Percentiles rank a stretch among this genome's conserved stretches.
These are phyloP conservation scores for Drosophila kohkoa DNA, from an alignment of 1,140 invertebrate genomes.

Conservation along the genomic window DNA sequence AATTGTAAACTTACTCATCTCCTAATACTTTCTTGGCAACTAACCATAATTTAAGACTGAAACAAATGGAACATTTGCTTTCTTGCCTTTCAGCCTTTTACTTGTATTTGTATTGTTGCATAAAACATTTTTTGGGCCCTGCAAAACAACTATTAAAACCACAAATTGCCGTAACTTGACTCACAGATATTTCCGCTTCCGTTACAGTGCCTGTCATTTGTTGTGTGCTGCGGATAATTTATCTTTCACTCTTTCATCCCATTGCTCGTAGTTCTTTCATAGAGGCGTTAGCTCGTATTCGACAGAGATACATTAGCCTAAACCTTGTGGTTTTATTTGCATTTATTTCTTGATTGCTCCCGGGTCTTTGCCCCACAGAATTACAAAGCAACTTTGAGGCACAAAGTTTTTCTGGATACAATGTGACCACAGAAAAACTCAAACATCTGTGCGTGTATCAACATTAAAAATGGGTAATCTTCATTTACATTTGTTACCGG, in stretches of 20 bases:
- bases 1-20: slow-evolving; percentile 51
- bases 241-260: slow-evolving; percentile 25
- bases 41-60: slow-evolving; percentile 34
- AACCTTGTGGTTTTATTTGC: slow-evolving; percentile 37
- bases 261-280: slow-evolving; percentile 4
- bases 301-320: slow-evolving; percentile 16
- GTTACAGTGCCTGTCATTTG: slow-evolving; percentile 41
- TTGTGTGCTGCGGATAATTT: slow-evolving; percentile 49
- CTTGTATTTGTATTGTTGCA: slow-evolving; percentile 52
- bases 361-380: neutral
- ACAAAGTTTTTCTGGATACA: neutral
- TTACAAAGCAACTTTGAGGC: slow-evolving; percentile 9
- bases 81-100: slow-evolving; percentile 40
- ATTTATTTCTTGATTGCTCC: slow-evolving; percentile 31
- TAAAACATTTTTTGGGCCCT: slow-evolving; percentile 45
- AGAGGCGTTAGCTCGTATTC: neutral
- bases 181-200: slow-evolving; percentile 74
- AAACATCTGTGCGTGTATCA: slow-evolving; percentile 4
- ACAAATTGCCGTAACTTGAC: slow-evolving; percentile 78
- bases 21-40: neutral
- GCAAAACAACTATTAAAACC: slow-evolving; percentile 62
- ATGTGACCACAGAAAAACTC: slow-evolving; percentile 1
- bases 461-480: neutral
- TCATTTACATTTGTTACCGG: neutral
- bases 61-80: slow-evolving; percentile 2